These are phyloP conservation scores for Megalops atlanticus DNA, from an alignment of 2,113 vertebrate genomes.

Conservation along the genomic window DNA sequence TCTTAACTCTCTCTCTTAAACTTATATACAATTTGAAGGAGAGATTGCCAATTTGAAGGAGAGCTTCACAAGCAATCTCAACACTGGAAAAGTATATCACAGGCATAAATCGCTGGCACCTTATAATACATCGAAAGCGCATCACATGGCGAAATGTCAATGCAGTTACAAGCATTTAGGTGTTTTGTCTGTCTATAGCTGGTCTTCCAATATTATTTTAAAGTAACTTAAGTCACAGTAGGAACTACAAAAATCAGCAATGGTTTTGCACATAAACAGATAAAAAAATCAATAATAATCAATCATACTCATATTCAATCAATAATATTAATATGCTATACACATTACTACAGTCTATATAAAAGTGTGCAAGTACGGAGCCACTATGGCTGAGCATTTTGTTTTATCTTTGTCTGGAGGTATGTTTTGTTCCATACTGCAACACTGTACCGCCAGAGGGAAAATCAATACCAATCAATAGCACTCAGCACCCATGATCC, in stretches of 20 bases:
- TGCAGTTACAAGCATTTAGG: neutral
- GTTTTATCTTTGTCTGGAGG: neutral
- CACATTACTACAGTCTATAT: no score
- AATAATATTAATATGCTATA: no score
- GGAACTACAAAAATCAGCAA: no score
- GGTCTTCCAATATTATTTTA: neutral
- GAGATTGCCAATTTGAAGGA: neutral
- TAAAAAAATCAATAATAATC: no score
- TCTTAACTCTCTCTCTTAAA: neutral
- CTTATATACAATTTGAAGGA: neutral
- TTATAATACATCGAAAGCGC: neutral
- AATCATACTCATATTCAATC: no score
- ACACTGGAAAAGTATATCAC: neutral
- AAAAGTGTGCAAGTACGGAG: neutral
- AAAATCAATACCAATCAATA: neutral
- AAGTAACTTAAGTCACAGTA: neutral
- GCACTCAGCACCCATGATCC: neutral
- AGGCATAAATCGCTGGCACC: neutral
- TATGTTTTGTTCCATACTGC: neutral
- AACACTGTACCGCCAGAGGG: neutral
- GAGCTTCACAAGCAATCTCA: neutral
- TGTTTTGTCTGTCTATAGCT: neutral
- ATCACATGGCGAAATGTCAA: slow-evolving; percentile 10
- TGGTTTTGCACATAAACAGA: no score
- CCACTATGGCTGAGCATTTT: neutral